A percentile compares a stretch with the other conserved stretches of the same genome.
Conservation (phyloP, 2,797 vertebrate genomes). For the Protosalanx chinensis region DNA sequence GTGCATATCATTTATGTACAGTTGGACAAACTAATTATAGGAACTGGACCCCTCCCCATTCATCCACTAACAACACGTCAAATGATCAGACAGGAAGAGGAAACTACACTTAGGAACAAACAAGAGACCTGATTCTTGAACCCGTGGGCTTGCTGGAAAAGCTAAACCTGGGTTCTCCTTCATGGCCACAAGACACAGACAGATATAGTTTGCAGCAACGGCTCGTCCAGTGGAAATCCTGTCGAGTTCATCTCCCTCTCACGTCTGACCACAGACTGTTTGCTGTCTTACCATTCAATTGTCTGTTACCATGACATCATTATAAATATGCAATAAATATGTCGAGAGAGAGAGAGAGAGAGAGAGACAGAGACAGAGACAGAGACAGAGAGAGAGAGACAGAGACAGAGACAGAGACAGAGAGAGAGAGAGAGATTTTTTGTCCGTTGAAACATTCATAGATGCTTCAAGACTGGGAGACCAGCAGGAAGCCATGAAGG, state of each 20-base stretch:
- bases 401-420: too few species aligned
- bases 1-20: slow-evolving; percentile 37
- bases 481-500: slow-evolving; percentile 48
- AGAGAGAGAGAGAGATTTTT: background rate
- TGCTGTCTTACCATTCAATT: slow-evolving; percentile 24
- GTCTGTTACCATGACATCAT: slow-evolving; percentile 33
- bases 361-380: too few species aligned
- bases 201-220: background rate
- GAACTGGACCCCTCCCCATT: slow-evolving; percentile 5
- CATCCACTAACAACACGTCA: slow-evolving; percentile 10
- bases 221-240: background rate
- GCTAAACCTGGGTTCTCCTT: slow-evolving; percentile 19
- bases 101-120: slow-evolving; percentile 25
- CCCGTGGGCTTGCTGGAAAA: slow-evolving; percentile 24
- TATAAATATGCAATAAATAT: slow-evolving; percentile 56
- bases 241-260: slow-evolving; percentile 19
- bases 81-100: slow-evolving; percentile 8
- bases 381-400: background rate
- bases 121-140: slow-evolving; percentile 28
- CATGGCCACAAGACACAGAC: slow-evolving; percentile 8
- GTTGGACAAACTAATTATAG: slow-evolving; percentile 26
- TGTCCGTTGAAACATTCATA: slow-evolving; percentile 58
- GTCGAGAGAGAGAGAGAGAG: slow-evolving; percentile 27
- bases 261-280: slow-evolving; percentile 13
- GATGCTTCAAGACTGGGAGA: slow-evolving; percentile 34